These are phyloP conservation scores for Strix uralensis DNA, from an alignment of 2,113 vertebrate species.

Conservation along the genomic window DNA sequence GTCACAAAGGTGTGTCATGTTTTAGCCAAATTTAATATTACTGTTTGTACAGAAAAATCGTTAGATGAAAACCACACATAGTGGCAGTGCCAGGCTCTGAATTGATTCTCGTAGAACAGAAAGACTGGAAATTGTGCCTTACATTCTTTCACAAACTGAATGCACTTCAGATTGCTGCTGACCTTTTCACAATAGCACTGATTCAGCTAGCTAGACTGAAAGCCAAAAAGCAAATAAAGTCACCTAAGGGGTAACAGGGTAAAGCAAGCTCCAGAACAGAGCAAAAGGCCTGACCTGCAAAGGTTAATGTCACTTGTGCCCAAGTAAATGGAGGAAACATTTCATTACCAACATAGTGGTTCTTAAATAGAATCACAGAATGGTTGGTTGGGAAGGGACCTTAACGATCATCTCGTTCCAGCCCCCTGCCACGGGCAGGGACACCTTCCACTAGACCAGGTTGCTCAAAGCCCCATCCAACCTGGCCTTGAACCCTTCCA, in stretches of 20 bases:
- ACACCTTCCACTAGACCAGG: too few species aligned
- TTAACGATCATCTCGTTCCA: too few species aligned
- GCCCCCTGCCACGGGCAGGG: too few species aligned
- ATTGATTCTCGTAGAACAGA: not conserved
- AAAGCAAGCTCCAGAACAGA: constrained; percentile 39
- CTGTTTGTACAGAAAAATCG: not conserved
- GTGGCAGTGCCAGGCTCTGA: not conserved
- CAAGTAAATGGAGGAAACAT: not conserved
- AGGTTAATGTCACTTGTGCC: not conserved
- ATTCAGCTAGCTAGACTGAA: constrained; percentile 22
- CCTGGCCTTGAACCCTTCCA: too few species aligned
- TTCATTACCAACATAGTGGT: not conserved
- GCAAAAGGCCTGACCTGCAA: constrained; percentile 51
- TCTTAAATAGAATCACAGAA: not conserved
- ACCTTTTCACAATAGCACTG: constrained; percentile 66
- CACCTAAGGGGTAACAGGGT: constrained; percentile 36
- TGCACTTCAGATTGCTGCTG: constrained; percentile 32
- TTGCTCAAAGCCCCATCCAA: too few species aligned
- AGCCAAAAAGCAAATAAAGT: constrained; percentile 37
- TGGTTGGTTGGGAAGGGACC: too few species aligned
- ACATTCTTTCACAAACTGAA: constrained; percentile 11
- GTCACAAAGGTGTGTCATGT: not conserved
- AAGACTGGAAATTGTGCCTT: constrained; percentile 17
- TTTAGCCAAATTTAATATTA: not conserved
- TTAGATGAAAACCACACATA: not conserved